Evolutionary conservation across 2,888 invertebrate genomes (phyloP).

Genomic region (Acrobeloides nanus): DNA sequence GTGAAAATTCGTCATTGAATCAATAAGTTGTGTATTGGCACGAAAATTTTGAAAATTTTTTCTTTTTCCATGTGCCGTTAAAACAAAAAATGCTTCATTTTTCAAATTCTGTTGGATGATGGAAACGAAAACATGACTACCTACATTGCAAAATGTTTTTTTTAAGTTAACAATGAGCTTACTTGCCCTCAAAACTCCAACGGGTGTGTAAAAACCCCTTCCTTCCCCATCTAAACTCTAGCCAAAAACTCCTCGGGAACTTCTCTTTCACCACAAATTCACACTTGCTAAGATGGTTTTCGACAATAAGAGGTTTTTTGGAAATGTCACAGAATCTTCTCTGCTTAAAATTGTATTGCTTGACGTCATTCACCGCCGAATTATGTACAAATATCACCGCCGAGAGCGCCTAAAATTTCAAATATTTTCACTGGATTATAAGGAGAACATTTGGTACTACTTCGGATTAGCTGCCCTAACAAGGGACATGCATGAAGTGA

Average conservation of each 20-base stretch:
- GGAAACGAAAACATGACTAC: background rate
- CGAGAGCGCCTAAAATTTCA: constrained; percentile 47
- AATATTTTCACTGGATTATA: no score
- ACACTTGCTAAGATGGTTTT: constrained; percentile 24
- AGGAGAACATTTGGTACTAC: no score
- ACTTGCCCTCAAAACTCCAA: constrained; percentile 35
- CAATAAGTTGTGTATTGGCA: no score
- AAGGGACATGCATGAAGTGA: no score
- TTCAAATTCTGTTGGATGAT: constrained; percentile 3
- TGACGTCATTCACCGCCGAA: constrained; percentile 19
- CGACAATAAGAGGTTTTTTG: constrained; percentile 1
- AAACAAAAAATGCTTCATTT: no score
- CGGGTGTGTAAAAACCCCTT: constrained; percentile 51
- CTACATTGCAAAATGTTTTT: no score
- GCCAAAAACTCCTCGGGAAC: constrained; percentile 49
- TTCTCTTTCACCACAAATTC: constrained; percentile 39
- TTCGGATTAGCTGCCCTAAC: no score
- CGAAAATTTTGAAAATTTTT: no score
- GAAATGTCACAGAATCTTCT: constrained; percentile 13
- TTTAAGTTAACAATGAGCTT: no score
- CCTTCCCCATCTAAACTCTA: constrained; percentile 45
- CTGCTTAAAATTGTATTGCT: constrained; percentile 36
- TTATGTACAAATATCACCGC: constrained; percentile 35
- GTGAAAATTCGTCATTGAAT: no score
- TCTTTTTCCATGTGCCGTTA: no score